These are phyloP conservation scores for Ophioninae sp. DNA, from an alignment of 2,888 invertebrate species.

Conservation along the genomic window DNA sequence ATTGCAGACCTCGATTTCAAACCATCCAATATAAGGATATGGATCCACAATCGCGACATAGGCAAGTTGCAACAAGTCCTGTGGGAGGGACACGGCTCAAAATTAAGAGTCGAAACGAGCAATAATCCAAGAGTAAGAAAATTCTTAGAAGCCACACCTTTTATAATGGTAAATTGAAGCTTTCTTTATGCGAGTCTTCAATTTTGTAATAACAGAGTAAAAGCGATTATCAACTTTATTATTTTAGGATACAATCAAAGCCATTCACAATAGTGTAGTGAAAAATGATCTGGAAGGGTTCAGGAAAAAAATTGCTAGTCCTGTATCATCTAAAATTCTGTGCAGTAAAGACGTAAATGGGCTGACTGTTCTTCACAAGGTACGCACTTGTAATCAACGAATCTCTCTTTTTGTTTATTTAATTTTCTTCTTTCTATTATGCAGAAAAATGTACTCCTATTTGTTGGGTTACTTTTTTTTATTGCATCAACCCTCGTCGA, in stretches of 20 bases:
- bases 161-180: slow-evolving; percentile 90
- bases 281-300: slow-evolving; percentile 89
- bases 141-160: slow-evolving; percentile 96
- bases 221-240: neutral
- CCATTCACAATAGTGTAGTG: slow-evolving; percentile 89
- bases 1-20: slow-evolving; percentile 88
- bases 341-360: slow-evolving; percentile 91
- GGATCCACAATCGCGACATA: slow-evolving; percentile 96
- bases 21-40: slow-evolving; percentile 95
- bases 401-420: neutral
- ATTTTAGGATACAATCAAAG: slow-evolving; percentile 89
- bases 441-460: too few relatives aligned
- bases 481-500: too few relatives aligned
- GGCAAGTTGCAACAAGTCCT: slow-evolving; percentile 92
- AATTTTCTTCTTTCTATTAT: too few relatives aligned
- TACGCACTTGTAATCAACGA: slow-evolving; percentile 72
- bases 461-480: too few relatives aligned
- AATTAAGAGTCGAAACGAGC: slow-evolving; percentile 91
- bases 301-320: slow-evolving; percentile 85
- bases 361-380: slow-evolving; percentile 93
- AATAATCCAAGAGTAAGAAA: slow-evolving; percentile 91
- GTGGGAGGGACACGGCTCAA: slow-evolving; percentile 94
- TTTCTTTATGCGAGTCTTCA: neutral
- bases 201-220: slow-evolving; percentile 10
- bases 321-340: slow-evolving; percentile 87